Conservation (phyloP, 2,888 invertebrate genomes). For the Bombylius discolor region DNA sequence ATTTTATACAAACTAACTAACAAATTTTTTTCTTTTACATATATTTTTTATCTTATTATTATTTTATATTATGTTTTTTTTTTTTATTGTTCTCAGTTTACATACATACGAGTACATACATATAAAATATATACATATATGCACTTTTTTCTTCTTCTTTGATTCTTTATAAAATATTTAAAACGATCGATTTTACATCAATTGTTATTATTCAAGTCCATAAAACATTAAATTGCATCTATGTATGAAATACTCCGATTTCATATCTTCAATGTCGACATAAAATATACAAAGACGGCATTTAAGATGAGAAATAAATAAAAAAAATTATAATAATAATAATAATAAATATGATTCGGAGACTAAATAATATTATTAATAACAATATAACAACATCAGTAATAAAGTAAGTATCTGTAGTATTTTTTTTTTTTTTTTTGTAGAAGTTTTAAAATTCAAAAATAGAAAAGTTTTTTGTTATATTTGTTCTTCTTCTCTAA, state of each 20-base stretch:
- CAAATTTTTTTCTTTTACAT: background rate
- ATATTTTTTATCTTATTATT: background rate
- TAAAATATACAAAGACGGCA: background rate
- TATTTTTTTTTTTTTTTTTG: too few species aligned
- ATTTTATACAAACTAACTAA: background rate
- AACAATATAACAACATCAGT: too few species aligned
- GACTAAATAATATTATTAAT: too few species aligned
- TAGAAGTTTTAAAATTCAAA: too few species aligned
- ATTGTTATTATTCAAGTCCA: constrained; percentile 8
- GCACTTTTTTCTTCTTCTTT: too few species aligned
- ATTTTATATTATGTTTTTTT: background rate
- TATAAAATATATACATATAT: too few species aligned
- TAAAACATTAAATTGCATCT: constrained; percentile 3
- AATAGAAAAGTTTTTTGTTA: too few species aligned
- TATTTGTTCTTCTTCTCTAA: too few species aligned
- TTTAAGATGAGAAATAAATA: background rate
- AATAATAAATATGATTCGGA: too few species aligned
- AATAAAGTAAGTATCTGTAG: too few species aligned
- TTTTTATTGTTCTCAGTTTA: background rate
- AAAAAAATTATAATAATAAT: too few species aligned
- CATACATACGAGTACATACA: too few species aligned
- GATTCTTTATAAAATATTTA: background rate
- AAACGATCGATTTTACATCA: constrained; percentile 12
- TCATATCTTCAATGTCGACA: constrained; percentile 10
- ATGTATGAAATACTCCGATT: constrained; percentile 6